These are phyloP conservation scores for Camponotus pennsylvanicus DNA, from an alignment of 1,140 invertebrate genomes.

Conservation along the genomic window DNA sequence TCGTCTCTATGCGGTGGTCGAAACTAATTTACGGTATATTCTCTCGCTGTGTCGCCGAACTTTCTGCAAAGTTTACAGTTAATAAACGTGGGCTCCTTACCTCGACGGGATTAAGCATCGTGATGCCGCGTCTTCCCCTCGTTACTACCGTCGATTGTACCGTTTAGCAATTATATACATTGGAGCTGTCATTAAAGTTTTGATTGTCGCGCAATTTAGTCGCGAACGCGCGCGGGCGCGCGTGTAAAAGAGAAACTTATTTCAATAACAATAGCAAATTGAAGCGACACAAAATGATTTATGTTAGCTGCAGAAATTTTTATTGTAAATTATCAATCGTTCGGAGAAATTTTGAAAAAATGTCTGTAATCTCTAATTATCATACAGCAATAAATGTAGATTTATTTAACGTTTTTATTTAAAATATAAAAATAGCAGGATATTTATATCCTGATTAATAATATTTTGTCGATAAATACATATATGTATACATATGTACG, in stretches of 20 bases:
- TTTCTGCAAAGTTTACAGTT: constrained; percentile 49
- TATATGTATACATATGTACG: background rate
- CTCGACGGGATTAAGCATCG: constrained; percentile 33
- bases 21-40: constrained; percentile 48
- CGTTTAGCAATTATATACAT: constrained; percentile 22
- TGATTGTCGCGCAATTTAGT: constrained; percentile 20
- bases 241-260: constrained; percentile 23
- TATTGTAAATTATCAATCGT: background rate
- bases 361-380: no score
- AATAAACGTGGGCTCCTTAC: constrained; percentile 45
- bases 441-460: no score
- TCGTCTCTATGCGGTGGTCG: constrained; percentile 32
- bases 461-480: no score
- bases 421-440: no score
- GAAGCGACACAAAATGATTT: background rate
- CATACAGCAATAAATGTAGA: no score
- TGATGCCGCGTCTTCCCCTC: constrained; percentile 21
- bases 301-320: background rate
- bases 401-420: no score
- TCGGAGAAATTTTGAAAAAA: no score
- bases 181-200: constrained; percentile 26
- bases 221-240: background rate
- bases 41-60: constrained; percentile 46
- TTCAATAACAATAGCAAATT: constrained; percentile 41
- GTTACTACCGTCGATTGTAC: constrained; percentile 26